Base-by-base conservation (phyloP, 2,888 invertebrate species). In the Aleiodes testaceus region DNA sequence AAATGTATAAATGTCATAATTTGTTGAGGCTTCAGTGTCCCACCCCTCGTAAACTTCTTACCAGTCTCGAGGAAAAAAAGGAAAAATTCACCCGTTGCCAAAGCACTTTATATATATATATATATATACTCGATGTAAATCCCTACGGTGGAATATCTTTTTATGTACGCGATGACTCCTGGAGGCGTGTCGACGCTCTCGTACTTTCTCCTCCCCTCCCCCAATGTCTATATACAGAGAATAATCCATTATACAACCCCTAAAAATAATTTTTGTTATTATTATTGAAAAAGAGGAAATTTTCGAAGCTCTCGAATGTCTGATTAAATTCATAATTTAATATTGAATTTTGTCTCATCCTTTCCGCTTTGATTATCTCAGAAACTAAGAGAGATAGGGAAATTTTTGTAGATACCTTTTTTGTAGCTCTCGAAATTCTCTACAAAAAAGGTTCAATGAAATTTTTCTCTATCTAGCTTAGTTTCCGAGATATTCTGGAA, bases 171-270 rank as follows among this genome's bases (percentile, higher is more conserved):
- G 71, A 79, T 79, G 79, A 80, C 74, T 82, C 78, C 77, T 76
- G 78, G 79, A 82, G 82, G 81, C 82, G 81, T 82, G 82, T 80
- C 82, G 78, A 80, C 82, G 79, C 80, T 44, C 42, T 30, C 64
- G 59, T 49, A 73, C 70, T 63, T 64, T 50, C 70, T 11, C 65
- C 55, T 26, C 47, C 18, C 12, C 6, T 42, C 14, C 26, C 52
- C 36, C 59, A 59, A 59, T 42, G 59, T 59, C 59, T 59, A 59
- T 59, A 59, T 59, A 16, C 9, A 59, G 16, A 42, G 59, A 12
- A 42, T 59, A 59, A 59, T 59, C 42, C 59, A 59, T 59, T 59
- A 42, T n/a, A 18, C 16, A 59, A 42, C 42, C 59, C 59, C 53
- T 59, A 42, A 36, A 14, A 36, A 59, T 59, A 14, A 14, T 18